Percentiles rank a stretch among this genome's conserved stretches.
Conservation (phyloP, 2,888 invertebrate species). For the Sylvicola cinctus region DNA sequence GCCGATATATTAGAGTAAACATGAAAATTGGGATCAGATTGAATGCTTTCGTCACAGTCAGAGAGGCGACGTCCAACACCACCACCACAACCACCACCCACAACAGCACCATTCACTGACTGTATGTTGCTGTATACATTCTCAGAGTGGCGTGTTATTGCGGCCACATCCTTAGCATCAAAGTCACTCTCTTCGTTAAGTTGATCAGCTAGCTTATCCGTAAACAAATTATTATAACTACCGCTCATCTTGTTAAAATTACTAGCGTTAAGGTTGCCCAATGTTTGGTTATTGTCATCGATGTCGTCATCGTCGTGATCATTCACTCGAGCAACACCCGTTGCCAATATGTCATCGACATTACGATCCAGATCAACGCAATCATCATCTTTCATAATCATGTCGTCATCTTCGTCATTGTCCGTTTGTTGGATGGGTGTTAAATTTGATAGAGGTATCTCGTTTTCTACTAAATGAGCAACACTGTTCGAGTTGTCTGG, state of each 20-base stretch:
- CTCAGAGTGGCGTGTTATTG: constrained; percentile 20
- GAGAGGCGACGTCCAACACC: no score
- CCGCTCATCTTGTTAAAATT: constrained; percentile 4
- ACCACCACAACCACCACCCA: constrained; percentile 5
- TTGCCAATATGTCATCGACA: not conserved
- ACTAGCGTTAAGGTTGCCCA: not conserved
- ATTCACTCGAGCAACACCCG: not conserved
- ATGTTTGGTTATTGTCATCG: not conserved
- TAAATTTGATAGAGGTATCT: constrained; percentile 34
- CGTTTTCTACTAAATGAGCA: constrained; percentile 41
- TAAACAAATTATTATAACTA: constrained; percentile 14
- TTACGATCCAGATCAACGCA: not conserved
- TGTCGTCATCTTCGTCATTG: constrained; percentile 17
- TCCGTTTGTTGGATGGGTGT: constrained; percentile 3
- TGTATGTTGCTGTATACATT: constrained; percentile 26
- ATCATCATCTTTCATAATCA: constrained; percentile 6
- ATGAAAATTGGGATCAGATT: constrained; percentile 14
- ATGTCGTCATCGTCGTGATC: not conserved
- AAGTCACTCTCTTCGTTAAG: constrained; percentile 2
- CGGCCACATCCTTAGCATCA: constrained; percentile 5
- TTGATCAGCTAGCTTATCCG: constrained; percentile 17
- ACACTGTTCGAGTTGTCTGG: constrained; percentile 45
- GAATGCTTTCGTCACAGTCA: constrained; percentile 1
- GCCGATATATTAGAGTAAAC: constrained; percentile 1
- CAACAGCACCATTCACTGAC: constrained; percentile 8